Evolutionary conservation across 2,888 invertebrate species (phyloP), one percentile per base, ranked within the genome.

Genomic region (Synanthedon tipuliformis): DNA sequence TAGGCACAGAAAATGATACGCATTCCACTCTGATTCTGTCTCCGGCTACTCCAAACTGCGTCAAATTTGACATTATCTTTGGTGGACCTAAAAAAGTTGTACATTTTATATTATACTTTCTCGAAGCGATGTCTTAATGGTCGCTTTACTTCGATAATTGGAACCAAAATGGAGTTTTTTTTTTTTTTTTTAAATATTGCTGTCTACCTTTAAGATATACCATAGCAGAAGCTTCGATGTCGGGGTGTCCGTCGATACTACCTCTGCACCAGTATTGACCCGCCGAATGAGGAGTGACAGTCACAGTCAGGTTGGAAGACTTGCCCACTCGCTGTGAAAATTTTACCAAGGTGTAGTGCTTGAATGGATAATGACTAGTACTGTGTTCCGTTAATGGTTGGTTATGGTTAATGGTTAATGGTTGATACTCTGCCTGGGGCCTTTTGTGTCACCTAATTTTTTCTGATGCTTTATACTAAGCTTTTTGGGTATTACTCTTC

Each of bases 231-330:
- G 93, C 91, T 13, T 92, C 93, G 34, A 97, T 92, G 72, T 96
- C 95, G 8, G 92, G 92, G 68, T 96, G 95, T 3, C 95, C 96
- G 11, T 93, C 90, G 3, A 95, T 95, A 57, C 92, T 92, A 0
- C 96, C 97, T 67, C 94, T 93, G 79, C 98, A 98, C 78, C 92
- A 93, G 74, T 98, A 98, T 54, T 93, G 92, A 0, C 97, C 97
- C 0, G 95, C 93, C 0, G 94, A 92, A 54, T 93, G 91, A 3
- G 91, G 89, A 52, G 90, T 92, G 15, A 96, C 94, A 10, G 91
- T 89, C 40, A 96, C 81, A 3, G 94, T 94, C 55, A 96, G 84
- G 71, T 95, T 95, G 1, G 94, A 84, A 11, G 92, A 90, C 50
- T 92, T 93, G 52, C 94, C 93, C n/a, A 95, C 92, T 56, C 93